A percentile compares a stretch with the other conserved stretches of the same genome.
phyloP scores from a whole-genome alignment of 1,140 invertebrate species.

The Pseudomyrmex dendroicus region DNA sequence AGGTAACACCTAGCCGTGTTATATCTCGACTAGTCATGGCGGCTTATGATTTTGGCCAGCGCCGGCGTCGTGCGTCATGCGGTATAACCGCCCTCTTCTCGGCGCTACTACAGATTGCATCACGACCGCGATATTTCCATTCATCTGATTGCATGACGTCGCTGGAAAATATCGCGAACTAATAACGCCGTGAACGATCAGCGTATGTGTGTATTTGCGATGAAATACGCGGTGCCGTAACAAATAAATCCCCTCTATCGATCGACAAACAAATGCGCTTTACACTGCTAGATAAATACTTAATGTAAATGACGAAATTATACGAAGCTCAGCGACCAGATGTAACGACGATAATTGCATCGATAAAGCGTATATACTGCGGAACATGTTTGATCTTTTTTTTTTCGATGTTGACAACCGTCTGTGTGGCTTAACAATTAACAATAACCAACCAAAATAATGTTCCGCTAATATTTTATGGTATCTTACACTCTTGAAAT shows the following conservation, averaged over 20 bases:
- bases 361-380: conserved; percentile 26
- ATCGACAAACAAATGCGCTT: conserved; percentile 33
- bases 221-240: conserved; percentile 34
- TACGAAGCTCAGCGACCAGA: conserved; percentile 19
- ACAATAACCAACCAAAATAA: no score
- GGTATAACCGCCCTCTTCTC: conserved; percentile 36
- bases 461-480: neutral
- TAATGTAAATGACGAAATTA: conserved; percentile 48
- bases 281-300: conserved; percentile 47
- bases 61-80: conserved; percentile 37
- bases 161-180: conserved; percentile 51
- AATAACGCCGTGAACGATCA: conserved; percentile 39
- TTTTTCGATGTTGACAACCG: neutral
- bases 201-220: conserved; percentile 27
- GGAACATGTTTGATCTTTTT: neutral
- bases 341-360: conserved; percentile 40
- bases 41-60: conserved; percentile 53
- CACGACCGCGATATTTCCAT: conserved; percentile 52
- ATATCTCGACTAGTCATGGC: conserved; percentile 48
- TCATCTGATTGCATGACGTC: conserved; percentile 53
- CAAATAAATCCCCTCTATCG: conserved; percentile 34
- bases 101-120: conserved; percentile 51
- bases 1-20: conserved; percentile 51
- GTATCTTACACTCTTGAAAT: neutral
- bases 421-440: no score